Evolutionary conservation across 2,113 vertebrate genomes (phyloP).

Genomic region (Chloropsis hardwickii): DNA sequence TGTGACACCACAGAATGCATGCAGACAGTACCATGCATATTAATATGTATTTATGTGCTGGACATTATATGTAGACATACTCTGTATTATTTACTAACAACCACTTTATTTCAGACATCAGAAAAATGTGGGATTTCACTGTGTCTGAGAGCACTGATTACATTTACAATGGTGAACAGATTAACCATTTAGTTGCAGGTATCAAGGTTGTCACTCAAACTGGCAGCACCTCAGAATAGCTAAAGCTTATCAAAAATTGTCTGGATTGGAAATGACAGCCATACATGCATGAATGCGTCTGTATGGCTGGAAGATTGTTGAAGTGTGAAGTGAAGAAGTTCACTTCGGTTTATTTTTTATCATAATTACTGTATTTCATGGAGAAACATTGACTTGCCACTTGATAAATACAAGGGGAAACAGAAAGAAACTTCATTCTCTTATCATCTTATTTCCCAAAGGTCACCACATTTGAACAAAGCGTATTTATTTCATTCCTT

Average conservation of each 20-base stretch:
- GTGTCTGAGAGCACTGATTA: constrained; percentile 17
- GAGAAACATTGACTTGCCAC: constrained; percentile 13
- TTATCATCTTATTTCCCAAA: constrained; percentile 24
- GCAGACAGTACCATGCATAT: not conserved
- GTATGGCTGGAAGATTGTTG: constrained; percentile 53
- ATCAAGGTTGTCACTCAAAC: constrained; percentile 63
- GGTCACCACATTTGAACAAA: constrained; percentile 43
- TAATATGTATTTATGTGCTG: not conserved
- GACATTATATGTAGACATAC: not conserved
- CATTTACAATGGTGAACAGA: constrained; percentile 56
- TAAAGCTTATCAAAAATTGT: constrained; percentile 63
- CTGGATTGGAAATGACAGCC: constrained; percentile 66
- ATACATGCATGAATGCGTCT: constrained; percentile 63
- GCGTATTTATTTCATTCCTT: constrained; percentile 41
- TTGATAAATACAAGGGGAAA: constrained; percentile 26
- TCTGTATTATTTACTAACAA: not conserved
- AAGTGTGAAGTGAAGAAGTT: constrained; percentile 65
- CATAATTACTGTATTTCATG: constrained; percentile 63
- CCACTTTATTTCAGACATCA: constrained; percentile 20
- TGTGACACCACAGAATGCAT: not conserved
- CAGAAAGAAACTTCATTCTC: constrained; percentile 36
- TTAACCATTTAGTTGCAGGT: constrained; percentile 66
- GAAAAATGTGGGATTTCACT: constrained; percentile 13
- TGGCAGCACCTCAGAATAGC: constrained; percentile 62
- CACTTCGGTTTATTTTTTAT: constrained; percentile 54